Conservation (phyloP, 2,797 vertebrate genomes). For the Mormyrus proboscirostris region DNA sequence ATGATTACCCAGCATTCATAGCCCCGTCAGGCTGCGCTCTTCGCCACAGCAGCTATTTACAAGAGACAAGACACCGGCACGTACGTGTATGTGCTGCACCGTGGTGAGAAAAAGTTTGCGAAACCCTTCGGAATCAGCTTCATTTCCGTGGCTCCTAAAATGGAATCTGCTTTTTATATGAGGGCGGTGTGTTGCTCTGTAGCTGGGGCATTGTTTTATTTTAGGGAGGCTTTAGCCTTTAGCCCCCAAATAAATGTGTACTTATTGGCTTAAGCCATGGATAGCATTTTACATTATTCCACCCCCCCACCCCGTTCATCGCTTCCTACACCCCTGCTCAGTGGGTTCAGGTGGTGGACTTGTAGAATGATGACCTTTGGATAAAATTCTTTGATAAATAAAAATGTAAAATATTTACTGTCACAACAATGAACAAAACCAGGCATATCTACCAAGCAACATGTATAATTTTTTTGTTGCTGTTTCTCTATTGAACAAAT, state of each 20-base stretch:
- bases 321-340: neutral
- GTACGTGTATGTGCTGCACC: neutral
- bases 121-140: neutral
- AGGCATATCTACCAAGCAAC: neutral
- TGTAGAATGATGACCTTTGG: neutral
- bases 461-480: neutral
- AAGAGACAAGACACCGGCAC: conserved; percentile 23
- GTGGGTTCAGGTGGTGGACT: neutral
- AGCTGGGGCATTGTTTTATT: no score
- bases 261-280: neutral
- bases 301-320: no score
- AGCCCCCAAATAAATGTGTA: no score
- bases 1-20: conserved; percentile 31
- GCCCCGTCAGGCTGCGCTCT: neutral
- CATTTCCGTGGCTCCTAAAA: neutral
- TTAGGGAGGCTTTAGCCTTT: no score
- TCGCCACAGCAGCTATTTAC: conserved; percentile 20
- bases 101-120: neutral
- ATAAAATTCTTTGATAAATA: neutral
- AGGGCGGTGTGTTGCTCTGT: neutral
- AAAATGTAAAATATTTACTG: neutral
- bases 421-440: neutral
- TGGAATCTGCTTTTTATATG: neutral
- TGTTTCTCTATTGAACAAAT: neutral
- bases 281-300: neutral